Base-by-base conservation (phyloP, 2,797 vertebrate genomes). In the Myripristis murdjan region DNA sequence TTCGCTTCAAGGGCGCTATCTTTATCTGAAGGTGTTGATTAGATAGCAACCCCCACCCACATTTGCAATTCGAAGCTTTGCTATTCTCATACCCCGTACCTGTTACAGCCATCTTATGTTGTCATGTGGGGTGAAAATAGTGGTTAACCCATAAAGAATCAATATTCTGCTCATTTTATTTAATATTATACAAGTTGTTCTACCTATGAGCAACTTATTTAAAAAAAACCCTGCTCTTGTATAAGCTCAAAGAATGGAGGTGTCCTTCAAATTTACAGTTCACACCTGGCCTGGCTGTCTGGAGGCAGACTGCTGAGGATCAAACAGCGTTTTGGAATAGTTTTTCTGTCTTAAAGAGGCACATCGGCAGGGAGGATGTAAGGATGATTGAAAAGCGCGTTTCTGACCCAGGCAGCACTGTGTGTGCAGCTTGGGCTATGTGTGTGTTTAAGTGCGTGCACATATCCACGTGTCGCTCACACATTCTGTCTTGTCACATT, bases 1-100 rank as follows among this genome's bases (percentile, higher is more conserved):
- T 5, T 72, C 80, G 64, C 77, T 72, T 82, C 54, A 48, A 81
- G 77, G 81, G 74, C 78, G 82, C 81, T 53, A 72, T 80, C 66
- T 80, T 69, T 76, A 70, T 82, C 54, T 48, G 51, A 80, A 49
- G 70, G 75, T 87, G 89, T 86, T 90, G 82, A 93, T 89, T 89
- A 84, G 77, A 82, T 48, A 77, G 65, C 78, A 73, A 53, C 66
- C 62, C 44, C 63, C 70, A 57, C 44, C 71, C 48, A 58, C 71
- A 81, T 80, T 83, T 69, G 18, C 70, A 77, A 73, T 79, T 78
- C 23, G 47, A 64, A 52, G 47, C 48, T 44, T 55, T 31, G 55
- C n/a, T 67, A 14, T 78, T 77, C 51, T 81, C 69, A 77, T 55
- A 33, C 64, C 47, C 57, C 16, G 22, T 51, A 53, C 56, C 41